Conservation (phyloP, 92 coral and sea anemone genomes). For the Isaurus tuberculatus region DNA sequence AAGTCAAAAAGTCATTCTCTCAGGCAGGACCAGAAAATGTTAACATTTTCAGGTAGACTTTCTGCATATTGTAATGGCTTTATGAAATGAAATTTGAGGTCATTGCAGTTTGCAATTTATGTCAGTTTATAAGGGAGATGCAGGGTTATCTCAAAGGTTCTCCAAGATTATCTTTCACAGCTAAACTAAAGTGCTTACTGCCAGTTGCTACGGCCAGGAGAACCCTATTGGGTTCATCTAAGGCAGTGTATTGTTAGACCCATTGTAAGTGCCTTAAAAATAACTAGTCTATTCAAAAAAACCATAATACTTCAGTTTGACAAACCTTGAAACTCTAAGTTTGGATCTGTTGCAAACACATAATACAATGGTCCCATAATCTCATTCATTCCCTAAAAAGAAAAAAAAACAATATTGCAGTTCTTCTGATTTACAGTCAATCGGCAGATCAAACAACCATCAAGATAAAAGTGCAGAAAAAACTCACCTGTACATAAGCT, state of each 20-base stretch:
- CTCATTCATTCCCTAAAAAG: slow-evolving; percentile 96
- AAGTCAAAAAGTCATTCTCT: too few relatives aligned
- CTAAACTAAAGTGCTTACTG: too few relatives aligned
- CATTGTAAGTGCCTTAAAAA: neutral
- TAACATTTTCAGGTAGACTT: too few relatives aligned
- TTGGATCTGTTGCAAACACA: slow-evolving; percentile 88
- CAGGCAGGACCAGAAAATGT: too few relatives aligned
- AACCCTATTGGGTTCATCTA: neutral
- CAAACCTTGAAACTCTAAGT: slow-evolving; percentile 89
- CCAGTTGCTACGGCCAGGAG: too few relatives aligned
- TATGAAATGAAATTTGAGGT: too few relatives aligned
- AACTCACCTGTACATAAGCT: slow-evolving; percentile 91
- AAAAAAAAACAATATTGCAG: neutral
- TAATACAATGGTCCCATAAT: slow-evolving; percentile 97
- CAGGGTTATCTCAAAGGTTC: too few relatives aligned
- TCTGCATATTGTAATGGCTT: too few relatives aligned
- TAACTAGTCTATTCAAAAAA: neutral
- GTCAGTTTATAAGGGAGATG: too few relatives aligned
- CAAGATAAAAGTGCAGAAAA: neutral
- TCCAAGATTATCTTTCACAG: too few relatives aligned
- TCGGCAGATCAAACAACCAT: neutral
- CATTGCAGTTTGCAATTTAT: too few relatives aligned
- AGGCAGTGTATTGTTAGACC: neutral
- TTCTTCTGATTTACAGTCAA: neutral
- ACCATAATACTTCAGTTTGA: neutral